Percentiles rank a stretch among this genome's conserved stretches.
Conservation (phyloP, 2,888 invertebrate species). For the Luperina testacea region DNA sequence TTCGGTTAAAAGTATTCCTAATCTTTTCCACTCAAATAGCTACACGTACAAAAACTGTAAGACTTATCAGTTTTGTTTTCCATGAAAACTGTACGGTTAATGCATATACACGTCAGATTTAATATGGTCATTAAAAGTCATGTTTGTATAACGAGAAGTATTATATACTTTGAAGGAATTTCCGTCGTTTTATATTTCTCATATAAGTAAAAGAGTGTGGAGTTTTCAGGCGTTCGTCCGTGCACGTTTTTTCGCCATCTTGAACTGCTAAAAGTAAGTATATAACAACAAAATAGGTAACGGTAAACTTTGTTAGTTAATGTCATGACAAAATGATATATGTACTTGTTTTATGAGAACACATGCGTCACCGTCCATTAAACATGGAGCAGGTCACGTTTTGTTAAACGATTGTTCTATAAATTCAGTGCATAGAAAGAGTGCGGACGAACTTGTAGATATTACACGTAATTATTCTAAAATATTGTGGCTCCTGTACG, state of each 20-base stretch:
- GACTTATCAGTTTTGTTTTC: slow-evolving; percentile 53
- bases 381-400: slow-evolving; percentile 23
- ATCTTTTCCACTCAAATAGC: slow-evolving; percentile 14
- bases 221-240: neutral
- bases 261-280: slow-evolving; percentile 41
- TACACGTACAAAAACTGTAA: slow-evolving; percentile 31
- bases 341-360: slow-evolving; percentile 3
- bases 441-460: neutral
- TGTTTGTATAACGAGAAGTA: slow-evolving; percentile 46
- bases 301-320: neutral
- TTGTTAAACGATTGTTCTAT: slow-evolving; percentile 1
- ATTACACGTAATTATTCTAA: neutral
- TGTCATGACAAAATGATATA: neutral
- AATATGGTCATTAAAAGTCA: slow-evolving; percentile 53
- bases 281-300: slow-evolving; percentile 8
- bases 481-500: neutral
- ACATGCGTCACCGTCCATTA: slow-evolving; percentile 9
- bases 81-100: slow-evolving; percentile 47
- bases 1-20: too few species aligned
- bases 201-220: slow-evolving; percentile 10
- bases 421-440: slow-evolving; percentile 3
- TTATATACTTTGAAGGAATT: slow-evolving; percentile 22
- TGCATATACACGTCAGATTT: slow-evolving; percentile 49
- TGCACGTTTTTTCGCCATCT: slow-evolving; percentile 1
- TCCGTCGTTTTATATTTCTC: slow-evolving; percentile 23